Base-by-base conservation (phyloP, 2,888 invertebrate genomes). In the Lamellibrachia columna region DNA sequence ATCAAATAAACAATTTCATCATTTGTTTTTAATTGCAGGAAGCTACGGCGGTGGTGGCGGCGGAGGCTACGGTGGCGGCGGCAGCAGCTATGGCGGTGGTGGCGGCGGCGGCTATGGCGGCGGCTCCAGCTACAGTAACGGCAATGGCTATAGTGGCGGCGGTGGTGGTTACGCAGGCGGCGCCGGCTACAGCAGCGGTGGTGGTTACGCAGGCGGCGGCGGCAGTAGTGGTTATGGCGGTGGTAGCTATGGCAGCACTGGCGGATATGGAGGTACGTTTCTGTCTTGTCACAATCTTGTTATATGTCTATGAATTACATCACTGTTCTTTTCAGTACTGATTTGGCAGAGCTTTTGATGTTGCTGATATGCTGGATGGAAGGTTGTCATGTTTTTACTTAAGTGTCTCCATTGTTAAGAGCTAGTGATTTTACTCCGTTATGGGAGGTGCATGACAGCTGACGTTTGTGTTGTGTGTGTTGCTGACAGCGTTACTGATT, bases 221-320 rank as follows among this genome's bases (percentile, higher is more conserved):
- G 93, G 91, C 92, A 91, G 93, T 52, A 93, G 93, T 92, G 93
- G 93, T 22, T 93, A 91, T 92, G 91, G 93, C 28, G 93, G 93
- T 92, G 93, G 93, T 22, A 94, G 94, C 58, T 94, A 94, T 11
- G 94, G 95, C 53, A 94, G 94, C n/a, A 94, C 94, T 75, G 93
- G 94, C 55, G 94, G 94, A 28, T 94, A 94, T 90, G 94, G 94
- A 9, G 93, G 94, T 75, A 75, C 22, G 22, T 75, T 40, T 40
- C 75, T 6, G 15, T 15, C 22, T 75, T 9, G 3, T 55, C 9
- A 55, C 9, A 1, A 55, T 55, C 75, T 15, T 75, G 75, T 75
- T 75, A 75, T 75, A 22, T 75, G 15, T 22, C 15, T 15, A 75
- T 75, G 22, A 75, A 75, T 22, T 15, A n/a, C n/a, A n/a, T 15